Conservation (phyloP, 2,113 vertebrate genomes). For the Canis aureus region DNA sequence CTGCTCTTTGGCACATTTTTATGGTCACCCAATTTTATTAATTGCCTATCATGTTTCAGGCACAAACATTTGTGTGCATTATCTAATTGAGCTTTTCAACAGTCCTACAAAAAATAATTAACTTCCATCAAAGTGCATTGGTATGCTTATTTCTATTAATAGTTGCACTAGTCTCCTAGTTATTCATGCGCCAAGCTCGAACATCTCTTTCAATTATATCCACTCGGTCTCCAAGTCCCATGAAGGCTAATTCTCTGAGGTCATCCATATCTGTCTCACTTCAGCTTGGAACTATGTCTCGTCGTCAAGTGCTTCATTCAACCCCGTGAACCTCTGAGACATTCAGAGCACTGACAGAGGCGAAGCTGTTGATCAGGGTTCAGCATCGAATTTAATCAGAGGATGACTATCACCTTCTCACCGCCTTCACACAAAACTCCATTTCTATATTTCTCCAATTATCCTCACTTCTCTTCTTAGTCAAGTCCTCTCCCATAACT, state of each 20-base stretch:
- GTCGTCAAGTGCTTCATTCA: not conserved
- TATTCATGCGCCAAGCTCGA: not conserved
- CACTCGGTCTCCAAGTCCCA: not conserved
- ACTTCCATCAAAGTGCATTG: not conserved
- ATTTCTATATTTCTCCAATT: not conserved
- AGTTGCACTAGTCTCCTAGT: not conserved
- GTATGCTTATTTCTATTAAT: not conserved
- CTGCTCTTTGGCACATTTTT: not conserved
- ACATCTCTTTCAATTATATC: not conserved
- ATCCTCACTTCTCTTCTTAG: not conserved
- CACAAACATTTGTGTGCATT: not conserved
- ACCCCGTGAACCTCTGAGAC: not conserved
- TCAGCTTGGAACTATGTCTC: not conserved
- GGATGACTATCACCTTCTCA: not conserved
- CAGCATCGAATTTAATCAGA: not conserved
- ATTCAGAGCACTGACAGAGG: not conserved
- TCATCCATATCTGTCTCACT: not conserved
- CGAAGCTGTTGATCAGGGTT: not conserved
- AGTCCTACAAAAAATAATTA: not conserved
- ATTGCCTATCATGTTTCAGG: not conserved
- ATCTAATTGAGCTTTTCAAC: not conserved
- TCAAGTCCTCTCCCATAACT: not conserved
- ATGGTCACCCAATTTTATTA: not conserved
- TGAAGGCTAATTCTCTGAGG: not conserved
- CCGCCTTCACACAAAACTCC: not conserved